Conservation (phyloP, 2,113 vertebrate species). For the Beaufortia kweichowensis region DNA sequence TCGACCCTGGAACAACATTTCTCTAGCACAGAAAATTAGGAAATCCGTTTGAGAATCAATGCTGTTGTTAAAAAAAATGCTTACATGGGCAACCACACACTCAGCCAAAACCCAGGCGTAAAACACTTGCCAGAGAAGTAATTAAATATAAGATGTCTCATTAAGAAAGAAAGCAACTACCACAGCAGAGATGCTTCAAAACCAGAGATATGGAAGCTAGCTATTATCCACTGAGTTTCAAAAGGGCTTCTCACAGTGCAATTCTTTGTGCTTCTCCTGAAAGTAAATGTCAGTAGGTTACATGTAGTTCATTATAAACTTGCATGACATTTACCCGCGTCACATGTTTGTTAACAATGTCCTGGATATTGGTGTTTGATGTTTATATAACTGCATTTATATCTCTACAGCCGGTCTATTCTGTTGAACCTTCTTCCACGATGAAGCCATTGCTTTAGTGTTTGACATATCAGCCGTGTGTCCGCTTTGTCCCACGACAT, state of each 20-base stretch:
- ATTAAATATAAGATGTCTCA: constrained; percentile 48
- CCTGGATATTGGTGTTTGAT: constrained; percentile 12
- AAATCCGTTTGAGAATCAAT: constrained; percentile 48
- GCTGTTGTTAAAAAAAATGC: neutral
- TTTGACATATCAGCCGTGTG: neutral
- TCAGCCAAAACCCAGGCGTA: neutral
- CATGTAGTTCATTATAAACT: constrained; percentile 2
- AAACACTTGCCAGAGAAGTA: constrained; percentile 9
- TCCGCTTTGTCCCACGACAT: constrained; percentile 1
- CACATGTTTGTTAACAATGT: neutral
- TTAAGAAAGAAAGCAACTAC: constrained; percentile 33
- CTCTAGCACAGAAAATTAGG: too few relatives aligned
- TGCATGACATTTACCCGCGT: constrained; percentile 2
- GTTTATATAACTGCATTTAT: neutral
- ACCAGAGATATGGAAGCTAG: neutral
- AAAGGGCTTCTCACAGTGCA: neutral
- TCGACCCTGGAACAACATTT: too few relatives aligned
- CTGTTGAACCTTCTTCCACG: neutral
- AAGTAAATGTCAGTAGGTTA: constrained; percentile 23
- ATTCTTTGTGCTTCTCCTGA: neutral
- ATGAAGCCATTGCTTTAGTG: neutral
- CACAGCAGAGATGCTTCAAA: neutral
- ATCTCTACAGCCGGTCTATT: neutral
- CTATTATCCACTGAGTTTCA: neutral
- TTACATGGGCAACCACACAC: neutral